A percentile compares a stretch with the other conserved stretches of the same genome.
Conservation (phyloP, 2,888 invertebrate genomes). For the Andrena fulva region DNA sequence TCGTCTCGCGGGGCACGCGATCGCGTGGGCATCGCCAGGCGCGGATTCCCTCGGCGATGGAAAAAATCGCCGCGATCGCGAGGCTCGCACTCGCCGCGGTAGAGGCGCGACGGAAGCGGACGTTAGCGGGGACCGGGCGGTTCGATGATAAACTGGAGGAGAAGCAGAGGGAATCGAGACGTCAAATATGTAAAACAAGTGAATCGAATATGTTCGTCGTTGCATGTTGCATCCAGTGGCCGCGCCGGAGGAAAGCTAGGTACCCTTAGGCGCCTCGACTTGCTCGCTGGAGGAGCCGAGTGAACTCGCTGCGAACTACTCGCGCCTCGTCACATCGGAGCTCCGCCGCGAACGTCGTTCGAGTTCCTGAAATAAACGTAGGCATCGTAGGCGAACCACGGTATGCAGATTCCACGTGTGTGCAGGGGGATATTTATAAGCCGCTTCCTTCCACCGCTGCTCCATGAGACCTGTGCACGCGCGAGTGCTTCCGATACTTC, state of each 20-base stretch:
- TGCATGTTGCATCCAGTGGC: slow-evolving; percentile 10
- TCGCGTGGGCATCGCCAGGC: background rate
- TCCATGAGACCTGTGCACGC: too few relatives aligned
- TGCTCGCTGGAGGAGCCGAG: background rate
- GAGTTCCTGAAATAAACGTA: too few relatives aligned
- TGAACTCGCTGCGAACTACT: too few relatives aligned
- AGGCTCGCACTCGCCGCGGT: background rate
- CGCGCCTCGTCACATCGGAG: too few relatives aligned
- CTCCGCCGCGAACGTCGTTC: too few relatives aligned
- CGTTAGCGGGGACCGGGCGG: background rate
- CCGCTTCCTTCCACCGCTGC: too few relatives aligned
- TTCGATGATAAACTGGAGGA: background rate
- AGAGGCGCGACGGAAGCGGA: background rate
- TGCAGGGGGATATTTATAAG: too few relatives aligned
- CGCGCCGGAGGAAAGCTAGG: background rate
- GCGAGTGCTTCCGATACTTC: too few relatives aligned
- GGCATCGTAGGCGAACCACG: too few relatives aligned
- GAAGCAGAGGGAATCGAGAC: background rate
- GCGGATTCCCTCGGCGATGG: background rate
- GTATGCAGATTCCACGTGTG: too few relatives aligned
- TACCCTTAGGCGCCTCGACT: too few relatives aligned
- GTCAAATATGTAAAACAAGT: background rate
- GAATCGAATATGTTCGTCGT: background rate
- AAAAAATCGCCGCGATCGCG: background rate
- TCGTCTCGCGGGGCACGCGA: background rate